Conservation (phyloP, 2,113 vertebrate species). For the Archocentrus centrarchus region DNA sequence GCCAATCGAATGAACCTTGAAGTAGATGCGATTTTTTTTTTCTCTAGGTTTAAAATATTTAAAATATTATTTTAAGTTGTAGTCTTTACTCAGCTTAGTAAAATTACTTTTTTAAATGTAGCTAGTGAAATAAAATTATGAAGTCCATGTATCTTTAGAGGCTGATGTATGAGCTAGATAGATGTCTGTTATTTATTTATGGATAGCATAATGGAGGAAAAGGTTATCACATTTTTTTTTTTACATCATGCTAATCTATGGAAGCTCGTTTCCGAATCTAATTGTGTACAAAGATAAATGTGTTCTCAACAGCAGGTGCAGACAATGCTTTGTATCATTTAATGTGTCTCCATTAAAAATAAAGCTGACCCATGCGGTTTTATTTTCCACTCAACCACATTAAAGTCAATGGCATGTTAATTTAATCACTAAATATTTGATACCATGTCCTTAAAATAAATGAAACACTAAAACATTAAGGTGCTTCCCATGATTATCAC, state of each 20-base stretch:
- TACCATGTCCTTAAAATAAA: conserved; percentile 14
- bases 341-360: conserved; percentile 14
- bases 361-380: background rate
- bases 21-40: background rate
- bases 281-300: background rate
- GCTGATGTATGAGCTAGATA: no score
- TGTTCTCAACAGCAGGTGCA: background rate
- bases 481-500: background rate
- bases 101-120: background rate
- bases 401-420: background rate
- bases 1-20: background rate
- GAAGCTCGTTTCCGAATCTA: no score
- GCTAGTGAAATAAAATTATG: background rate
- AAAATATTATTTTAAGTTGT: background rate
- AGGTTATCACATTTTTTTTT: background rate
- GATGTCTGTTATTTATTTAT: no score
- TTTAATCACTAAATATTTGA: conserved; percentile 27
- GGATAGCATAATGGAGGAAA: background rate
- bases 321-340: background rate
- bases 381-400: conserved; percentile 2
- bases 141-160: background rate
- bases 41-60: background rate
- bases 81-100: background rate
- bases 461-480: conserved; percentile 32
- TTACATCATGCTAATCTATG: background rate